A percentile compares a stretch with the other conserved stretches of the same genome.
Evolutionary conservation across 1,140 invertebrate genomes (phyloP).

Genomic region (Chelonus insularis): DNA sequence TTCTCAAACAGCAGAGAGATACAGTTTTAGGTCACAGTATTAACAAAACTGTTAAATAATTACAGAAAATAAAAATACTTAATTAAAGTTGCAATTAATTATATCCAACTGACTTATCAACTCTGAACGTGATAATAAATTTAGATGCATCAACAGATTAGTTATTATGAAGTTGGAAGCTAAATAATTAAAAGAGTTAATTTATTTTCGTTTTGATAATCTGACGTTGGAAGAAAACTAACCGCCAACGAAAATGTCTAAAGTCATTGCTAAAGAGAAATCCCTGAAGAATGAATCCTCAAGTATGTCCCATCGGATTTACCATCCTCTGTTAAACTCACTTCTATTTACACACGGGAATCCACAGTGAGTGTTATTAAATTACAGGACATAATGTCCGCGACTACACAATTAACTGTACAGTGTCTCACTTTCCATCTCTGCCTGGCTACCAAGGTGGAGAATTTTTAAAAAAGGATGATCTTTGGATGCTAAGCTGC

Average conservation of each 20-base stretch:
- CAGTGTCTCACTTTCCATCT: conserved; percentile 7
- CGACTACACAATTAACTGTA: conserved; percentile 35
- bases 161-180: too few species aligned
- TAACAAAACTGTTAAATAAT: too few species aligned
- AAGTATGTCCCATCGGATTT: conserved; percentile 22
- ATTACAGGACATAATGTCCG: conserved; percentile 36
- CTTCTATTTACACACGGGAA: conserved; percentile 28
- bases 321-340: conserved; percentile 24
- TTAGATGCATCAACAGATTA: too few species aligned
- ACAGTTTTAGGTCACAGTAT: too few species aligned
- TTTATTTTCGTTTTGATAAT: too few species aligned
- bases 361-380: conserved; percentile 27
- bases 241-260: conserved; percentile 12
- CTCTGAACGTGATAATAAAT: too few species aligned
- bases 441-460: neutral
- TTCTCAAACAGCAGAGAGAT: too few species aligned
- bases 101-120: too few species aligned
- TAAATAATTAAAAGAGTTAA: too few species aligned
- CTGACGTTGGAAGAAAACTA: too few species aligned
- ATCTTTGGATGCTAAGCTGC: conserved; percentile 11
- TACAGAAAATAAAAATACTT: too few species aligned
- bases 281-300: conserved; percentile 19
- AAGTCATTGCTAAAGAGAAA: conserved; percentile 16
- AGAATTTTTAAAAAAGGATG: conserved; percentile 1
- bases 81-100: too few species aligned